A percentile compares a stretch with the other conserved stretches of the same genome.
These are phyloP conservation scores for Drosophila flavopinicola DNA, from an alignment of 2,888 invertebrate genomes.

Conservation along the genomic window DNA sequence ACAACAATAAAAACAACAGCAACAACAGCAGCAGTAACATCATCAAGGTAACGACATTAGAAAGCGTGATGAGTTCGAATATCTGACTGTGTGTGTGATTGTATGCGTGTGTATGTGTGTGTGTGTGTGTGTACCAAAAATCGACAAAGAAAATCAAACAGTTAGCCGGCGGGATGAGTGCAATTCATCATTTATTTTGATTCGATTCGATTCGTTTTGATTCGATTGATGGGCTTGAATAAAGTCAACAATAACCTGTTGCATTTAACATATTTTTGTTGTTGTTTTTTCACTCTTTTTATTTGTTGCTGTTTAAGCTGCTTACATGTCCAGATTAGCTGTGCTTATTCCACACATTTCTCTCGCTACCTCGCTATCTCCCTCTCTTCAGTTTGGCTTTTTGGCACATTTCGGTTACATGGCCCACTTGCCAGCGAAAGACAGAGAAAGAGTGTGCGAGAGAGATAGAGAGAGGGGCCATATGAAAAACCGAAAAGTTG, in stretches of 20 bases:
- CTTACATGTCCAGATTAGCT: constrained; percentile 73
- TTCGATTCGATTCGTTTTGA: constrained; percentile 33
- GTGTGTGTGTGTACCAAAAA: constrained; percentile 32
- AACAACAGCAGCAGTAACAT: constrained; percentile 21
- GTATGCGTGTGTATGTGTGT: not conserved
- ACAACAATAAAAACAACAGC: constrained; percentile 15
- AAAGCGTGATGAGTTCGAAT: constrained; percentile 66
- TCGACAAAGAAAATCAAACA: constrained; percentile 36
- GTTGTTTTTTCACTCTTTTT: constrained; percentile 5
- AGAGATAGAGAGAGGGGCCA: not conserved
- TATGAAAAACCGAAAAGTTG: constrained; percentile 46
- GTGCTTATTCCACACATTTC: constrained; percentile 50
- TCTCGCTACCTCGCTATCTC: no score
- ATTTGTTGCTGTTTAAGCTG: constrained; percentile 40
- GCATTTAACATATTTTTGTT: constrained; percentile 36
- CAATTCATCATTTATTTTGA: constrained; percentile 50
- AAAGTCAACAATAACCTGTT: constrained; percentile 45
- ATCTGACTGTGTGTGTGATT: constrained; percentile 6
- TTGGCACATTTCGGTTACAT: constrained; percentile 73
- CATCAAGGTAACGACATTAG: constrained; percentile 60
- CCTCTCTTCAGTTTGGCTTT: constrained; percentile 43
- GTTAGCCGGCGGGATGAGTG: constrained; percentile 33
- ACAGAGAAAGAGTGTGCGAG: constrained; percentile 6
- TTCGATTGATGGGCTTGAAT: constrained; percentile 24
- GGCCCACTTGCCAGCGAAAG: constrained; percentile 67